Percentiles rank a stretch among this genome's conserved stretches.
These are phyloP conservation scores for Chaunax sp. DNA, from an alignment of 2,797 vertebrate genomes.

Conservation along the genomic window DNA sequence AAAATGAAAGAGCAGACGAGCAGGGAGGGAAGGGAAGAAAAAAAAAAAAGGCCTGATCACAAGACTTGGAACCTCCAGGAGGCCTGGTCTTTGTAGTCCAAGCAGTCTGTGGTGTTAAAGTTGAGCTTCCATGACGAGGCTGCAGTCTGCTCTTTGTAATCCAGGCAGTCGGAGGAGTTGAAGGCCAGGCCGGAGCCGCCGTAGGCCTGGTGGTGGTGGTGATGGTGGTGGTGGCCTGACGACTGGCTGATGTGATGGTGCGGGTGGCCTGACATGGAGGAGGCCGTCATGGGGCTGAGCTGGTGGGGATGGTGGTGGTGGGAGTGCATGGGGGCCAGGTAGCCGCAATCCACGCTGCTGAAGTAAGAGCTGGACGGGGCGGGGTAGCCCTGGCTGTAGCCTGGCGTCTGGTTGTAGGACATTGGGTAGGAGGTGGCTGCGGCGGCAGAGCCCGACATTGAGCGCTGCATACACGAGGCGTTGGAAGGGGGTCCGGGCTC, in stretches of 20 bases:
- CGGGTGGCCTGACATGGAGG: slow-evolving; percentile 91
- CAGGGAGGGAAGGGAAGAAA: slow-evolving; percentile 20
- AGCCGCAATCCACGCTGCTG: slow-evolving; percentile 95
- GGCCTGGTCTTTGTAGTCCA: slow-evolving; percentile 99
- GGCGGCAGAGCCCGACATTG: slow-evolving; percentile 84
- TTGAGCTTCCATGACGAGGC: slow-evolving; percentile 98
- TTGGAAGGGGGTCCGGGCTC: slow-evolving; percentile 88
- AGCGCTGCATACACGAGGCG: slow-evolving; percentile 95
- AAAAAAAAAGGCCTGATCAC: slow-evolving; percentile 79
- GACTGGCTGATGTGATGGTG: slow-evolving; percentile 96
- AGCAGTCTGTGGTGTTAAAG: slow-evolving; percentile 98
- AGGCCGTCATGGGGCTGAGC: slow-evolving; percentile 95
- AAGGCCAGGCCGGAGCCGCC: slow-evolving; percentile 90
- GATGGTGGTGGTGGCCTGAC: slow-evolving; percentile 93
- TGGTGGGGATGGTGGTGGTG: slow-evolving; percentile 90
- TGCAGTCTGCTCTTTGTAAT: slow-evolving; percentile 96
- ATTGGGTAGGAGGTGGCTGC: slow-evolving; percentile 91
- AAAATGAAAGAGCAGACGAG: slow-evolving; percentile 46
- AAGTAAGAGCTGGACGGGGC: slow-evolving; percentile 95
- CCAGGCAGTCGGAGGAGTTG: slow-evolving; percentile 98
- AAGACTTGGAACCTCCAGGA: slow-evolving; percentile 99
- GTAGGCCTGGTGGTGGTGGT: slow-evolving; percentile 92
- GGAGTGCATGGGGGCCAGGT: slow-evolving; percentile 96
- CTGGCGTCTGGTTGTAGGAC: slow-evolving; percentile 93
- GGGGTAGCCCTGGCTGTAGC: slow-evolving; percentile 94